Percentiles rank a stretch among this genome's conserved stretches.
These are phyloP conservation scores for Acanthurus lineatus DNA, from an alignment of 2,797 vertebrate species.

Conservation along the genomic window DNA sequence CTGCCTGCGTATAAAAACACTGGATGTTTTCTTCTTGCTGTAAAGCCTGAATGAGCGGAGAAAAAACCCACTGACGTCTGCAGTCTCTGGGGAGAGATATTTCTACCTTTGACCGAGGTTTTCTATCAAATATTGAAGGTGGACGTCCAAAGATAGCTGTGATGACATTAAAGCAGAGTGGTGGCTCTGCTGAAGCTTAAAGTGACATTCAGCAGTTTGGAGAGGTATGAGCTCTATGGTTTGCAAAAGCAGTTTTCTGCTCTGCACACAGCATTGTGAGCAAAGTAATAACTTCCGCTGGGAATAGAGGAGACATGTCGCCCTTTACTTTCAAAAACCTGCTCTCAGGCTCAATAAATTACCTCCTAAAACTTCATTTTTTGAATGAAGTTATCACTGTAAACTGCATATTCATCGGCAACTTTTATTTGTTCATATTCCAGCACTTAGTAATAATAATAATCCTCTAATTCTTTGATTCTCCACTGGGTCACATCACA, in stretches of 20 bases:
- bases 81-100: conserved; percentile 64
- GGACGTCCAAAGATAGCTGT: conserved; percentile 73
- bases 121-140: conserved; percentile 81
- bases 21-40: not conserved
- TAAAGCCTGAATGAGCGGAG: conserved; percentile 41
- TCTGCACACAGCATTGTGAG: not conserved
- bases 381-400: no score
- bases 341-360: not conserved
- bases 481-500: not conserved
- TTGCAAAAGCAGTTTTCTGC: not conserved
- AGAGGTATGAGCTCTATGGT: conserved; percentile 26
- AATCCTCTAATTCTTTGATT: not conserved
- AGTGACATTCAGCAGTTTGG: conserved; percentile 61
- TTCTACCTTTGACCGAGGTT: conserved; percentile 79
- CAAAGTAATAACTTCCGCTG: not conserved
- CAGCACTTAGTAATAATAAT: not conserved
- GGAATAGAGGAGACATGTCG: not conserved
- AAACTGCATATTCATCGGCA: not conserved
- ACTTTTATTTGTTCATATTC: not conserved
- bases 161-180: conserved; percentile 63
- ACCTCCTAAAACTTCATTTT: not conserved
- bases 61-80: conserved; percentile 40
- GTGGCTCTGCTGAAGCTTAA: conserved; percentile 60
- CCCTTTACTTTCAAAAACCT: not conserved
- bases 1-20: conserved; percentile 22